Evolutionary conservation across 2,113 vertebrate genomes (phyloP).

Genomic region (Sinocyclocheilus anshuiensis): DNA sequence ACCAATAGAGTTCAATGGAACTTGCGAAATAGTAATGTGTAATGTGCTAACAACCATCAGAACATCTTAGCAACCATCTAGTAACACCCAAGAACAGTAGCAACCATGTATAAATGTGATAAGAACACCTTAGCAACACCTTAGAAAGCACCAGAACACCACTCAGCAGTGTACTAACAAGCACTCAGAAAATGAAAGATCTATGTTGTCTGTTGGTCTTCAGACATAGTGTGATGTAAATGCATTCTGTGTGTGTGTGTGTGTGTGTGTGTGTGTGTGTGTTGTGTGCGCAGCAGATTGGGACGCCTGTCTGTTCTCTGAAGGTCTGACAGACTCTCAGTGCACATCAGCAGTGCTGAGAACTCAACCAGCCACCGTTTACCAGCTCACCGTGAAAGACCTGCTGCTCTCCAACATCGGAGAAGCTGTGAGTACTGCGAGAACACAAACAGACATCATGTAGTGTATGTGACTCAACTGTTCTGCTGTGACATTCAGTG

Average conservation of each 20-base stretch:
- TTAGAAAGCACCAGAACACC: neutral
- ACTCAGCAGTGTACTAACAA: neutral
- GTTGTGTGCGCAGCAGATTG: constrained; percentile 73
- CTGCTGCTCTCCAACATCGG: constrained; percentile 81
- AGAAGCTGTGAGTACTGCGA: constrained; percentile 72
- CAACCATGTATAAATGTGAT: neutral
- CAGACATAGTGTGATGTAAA: neutral
- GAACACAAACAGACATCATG: neutral
- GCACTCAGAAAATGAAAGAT: neutral
- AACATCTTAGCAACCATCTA: neutral
- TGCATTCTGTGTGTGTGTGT: neutral
- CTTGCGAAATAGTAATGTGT: neutral
- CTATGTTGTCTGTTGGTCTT: neutral
- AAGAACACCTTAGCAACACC: neutral
- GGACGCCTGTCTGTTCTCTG: constrained; percentile 68
- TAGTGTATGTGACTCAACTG: neutral
- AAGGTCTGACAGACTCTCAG: constrained; percentile 61
- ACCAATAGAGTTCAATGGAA: no score
- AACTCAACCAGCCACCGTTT: neutral
- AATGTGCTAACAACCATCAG: neutral
- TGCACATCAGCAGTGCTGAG: constrained; percentile 37
- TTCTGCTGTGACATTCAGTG: constrained; percentile 1
- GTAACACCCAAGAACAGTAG: neutral
- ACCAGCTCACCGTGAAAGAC: constrained; percentile 86
- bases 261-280: neutral